Conservation (phyloP, 2,797 vertebrate genomes). For the Ptychobarbus kaznakovi region DNA sequence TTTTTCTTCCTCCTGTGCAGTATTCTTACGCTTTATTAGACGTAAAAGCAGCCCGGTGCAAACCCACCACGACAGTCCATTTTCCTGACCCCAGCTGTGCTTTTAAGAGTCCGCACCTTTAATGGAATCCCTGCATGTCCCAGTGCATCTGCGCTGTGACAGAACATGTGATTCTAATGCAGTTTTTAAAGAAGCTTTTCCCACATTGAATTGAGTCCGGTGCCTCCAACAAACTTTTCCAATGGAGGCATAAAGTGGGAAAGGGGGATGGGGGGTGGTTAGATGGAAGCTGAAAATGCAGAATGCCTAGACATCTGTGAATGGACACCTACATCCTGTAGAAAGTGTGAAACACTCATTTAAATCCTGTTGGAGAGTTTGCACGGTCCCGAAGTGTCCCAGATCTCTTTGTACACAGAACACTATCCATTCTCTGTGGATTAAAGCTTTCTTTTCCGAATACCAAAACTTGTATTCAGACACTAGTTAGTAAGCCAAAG, state of each 20-base stretch:
- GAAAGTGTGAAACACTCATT: slow-evolving; percentile 46
- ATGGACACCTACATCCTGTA: slow-evolving; percentile 27
- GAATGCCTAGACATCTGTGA: slow-evolving; percentile 7
- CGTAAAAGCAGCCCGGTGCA: slow-evolving; percentile 14
- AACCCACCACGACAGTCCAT: slow-evolving; percentile 45
- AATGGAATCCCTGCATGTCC: slow-evolving; percentile 44
- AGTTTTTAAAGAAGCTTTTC: slow-evolving; percentile 52
- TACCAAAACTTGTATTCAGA: slow-evolving; percentile 6
- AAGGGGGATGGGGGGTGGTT: background rate
- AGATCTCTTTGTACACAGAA: slow-evolving; percentile 44
- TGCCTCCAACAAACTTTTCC: slow-evolving; percentile 28
- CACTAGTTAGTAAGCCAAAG: background rate
- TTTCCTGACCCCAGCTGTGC: slow-evolving; percentile 37
- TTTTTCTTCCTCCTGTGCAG: background rate
- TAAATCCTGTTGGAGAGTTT: slow-evolving; percentile 53
- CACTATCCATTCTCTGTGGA: slow-evolving; percentile 17
- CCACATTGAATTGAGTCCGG: slow-evolving; percentile 37
- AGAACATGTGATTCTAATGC: slow-evolving; percentile 51
- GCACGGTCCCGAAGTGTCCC: slow-evolving; percentile 10
- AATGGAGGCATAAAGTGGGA: background rate
- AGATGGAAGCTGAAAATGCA: background rate
- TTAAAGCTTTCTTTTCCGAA: background rate
- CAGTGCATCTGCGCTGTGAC: slow-evolving; percentile 34
- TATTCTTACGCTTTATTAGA: slow-evolving; percentile 45
- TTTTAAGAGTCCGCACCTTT: slow-evolving; percentile 42